Base-by-base conservation (phyloP, 2,113 vertebrate genomes). In the Catharus minimus region DNA sequence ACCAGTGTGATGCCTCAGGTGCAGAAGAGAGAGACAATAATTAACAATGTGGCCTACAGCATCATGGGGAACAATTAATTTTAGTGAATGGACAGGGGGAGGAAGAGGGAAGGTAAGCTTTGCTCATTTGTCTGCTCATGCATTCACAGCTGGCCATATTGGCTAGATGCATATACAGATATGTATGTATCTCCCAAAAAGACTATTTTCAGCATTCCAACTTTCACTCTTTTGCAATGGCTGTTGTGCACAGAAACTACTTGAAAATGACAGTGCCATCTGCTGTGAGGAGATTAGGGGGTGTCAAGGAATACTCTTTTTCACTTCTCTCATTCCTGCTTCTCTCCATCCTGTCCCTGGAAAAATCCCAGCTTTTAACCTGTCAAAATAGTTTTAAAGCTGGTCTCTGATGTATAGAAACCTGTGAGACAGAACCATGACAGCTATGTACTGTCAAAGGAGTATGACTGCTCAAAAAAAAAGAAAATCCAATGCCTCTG, bases 51-150 rank as follows among this genome's bases (percentile, higher is more conserved):
- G 87, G 91, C 95, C 92, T 78, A 50, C 46, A 93, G 93, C 82
- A 91, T 90, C 92, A 88, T 88, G 91, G 91, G 84, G 86, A 95
- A 49, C 88, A 93, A 91, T 96, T 96, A 93, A 96, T 97, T 97
- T 93, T 43, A 56, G 88, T 82, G 95, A 91, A 89, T 78, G 66
- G 61, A 86, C 53, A 39, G 32, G 33, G 47, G 64, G 74, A 94
- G 52, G 46, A 91, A 89, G 82, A 66, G 39, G 39, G 39, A 66
- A 93, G n/a, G 52, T 68, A 91, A 79, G 64, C 38, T 85, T 87
- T 91, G 58, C 71, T 72, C 58, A 66, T 91, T 84, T 84, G 46
- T 91, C 68, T 75, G 38, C 88, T 87, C 4, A 1, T 60, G 38
- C 39, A 8, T 62, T 55, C 74, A 53, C 11, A 19, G 66, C 46